Evolutionary conservation across 2,888 invertebrate species (phyloP).

Genomic region (Limnephilus rhombicus): DNA sequence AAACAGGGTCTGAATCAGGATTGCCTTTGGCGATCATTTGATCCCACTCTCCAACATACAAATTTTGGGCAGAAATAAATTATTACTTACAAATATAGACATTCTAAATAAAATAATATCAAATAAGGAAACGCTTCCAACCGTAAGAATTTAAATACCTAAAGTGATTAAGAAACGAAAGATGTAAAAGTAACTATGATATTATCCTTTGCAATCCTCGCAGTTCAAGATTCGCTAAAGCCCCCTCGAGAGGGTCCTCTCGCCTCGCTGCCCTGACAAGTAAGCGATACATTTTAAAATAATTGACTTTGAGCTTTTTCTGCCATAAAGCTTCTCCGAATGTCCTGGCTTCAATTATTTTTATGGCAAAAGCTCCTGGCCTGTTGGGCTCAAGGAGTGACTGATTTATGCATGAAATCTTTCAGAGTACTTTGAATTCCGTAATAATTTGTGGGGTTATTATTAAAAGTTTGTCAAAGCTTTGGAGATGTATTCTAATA

Average conservation of each 20-base stretch:
- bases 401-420: background rate
- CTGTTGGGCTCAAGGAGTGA: background rate
- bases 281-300: slow-evolving; percentile 61
- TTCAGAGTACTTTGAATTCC: background rate
- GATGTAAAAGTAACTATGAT: slow-evolving; percentile 13
- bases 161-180: slow-evolving; percentile 20
- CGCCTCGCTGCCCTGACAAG: slow-evolving; percentile 39
- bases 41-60: too few relatives aligned
- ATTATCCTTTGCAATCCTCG: background rate
- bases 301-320: slow-evolving; percentile 58
- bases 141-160: background rate
- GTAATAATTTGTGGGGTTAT: background rate
- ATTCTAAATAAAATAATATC: background rate
- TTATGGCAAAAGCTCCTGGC: slow-evolving; percentile 11
- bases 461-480: background rate
- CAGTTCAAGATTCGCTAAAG: slow-evolving; percentile 22
- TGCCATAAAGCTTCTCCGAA: slow-evolving; percentile 35
- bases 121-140: background rate
- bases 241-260: slow-evolving; percentile 43
- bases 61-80: too few relatives aligned
- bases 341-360: slow-evolving; percentile 48
- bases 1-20: too few relatives aligned
- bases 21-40: too few relatives aligned
- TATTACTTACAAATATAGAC: too few relatives aligned
- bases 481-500: background rate